phyloP scores from a whole-genome alignment of 2,797 vertebrate species.

The Propithecus perrieri region DNA sequence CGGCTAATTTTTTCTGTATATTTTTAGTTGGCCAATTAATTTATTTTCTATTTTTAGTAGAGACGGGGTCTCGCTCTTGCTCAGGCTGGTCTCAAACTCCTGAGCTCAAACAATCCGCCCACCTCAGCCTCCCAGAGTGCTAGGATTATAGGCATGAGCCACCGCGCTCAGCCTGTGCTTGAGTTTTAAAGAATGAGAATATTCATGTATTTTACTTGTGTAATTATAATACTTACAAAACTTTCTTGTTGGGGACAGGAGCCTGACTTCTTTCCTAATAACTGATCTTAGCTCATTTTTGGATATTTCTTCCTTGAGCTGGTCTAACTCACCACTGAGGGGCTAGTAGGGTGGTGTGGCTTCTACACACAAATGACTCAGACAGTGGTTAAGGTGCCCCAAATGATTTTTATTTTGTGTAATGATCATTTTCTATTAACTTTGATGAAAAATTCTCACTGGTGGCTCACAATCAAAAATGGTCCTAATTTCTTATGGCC shows the following conservation, averaged over 20 bases:
- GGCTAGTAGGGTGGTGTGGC: background rate
- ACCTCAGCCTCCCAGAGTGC: too few species aligned
- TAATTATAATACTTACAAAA: background rate
- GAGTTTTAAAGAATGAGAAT: slow-evolving; percentile 1
- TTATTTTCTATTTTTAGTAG: too few species aligned
- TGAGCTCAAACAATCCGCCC: too few species aligned
- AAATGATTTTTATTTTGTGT: background rate
- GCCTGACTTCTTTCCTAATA: background rate
- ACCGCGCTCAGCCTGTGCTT: background rate
- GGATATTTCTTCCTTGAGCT: background rate
- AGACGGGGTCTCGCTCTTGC: too few species aligned
- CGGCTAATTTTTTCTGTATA: too few species aligned
- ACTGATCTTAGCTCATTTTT: background rate
- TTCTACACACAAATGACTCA: background rate
- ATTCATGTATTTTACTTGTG: background rate
- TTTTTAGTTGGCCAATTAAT: too few species aligned
- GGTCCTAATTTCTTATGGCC: background rate
- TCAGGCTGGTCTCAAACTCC: too few species aligned
- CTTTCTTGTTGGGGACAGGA: background rate
- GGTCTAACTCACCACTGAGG: background rate
- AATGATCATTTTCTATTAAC: background rate
- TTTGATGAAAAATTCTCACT: background rate
- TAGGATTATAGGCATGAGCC: too few species aligned
- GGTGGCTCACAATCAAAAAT: background rate
- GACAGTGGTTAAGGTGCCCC: background rate